Evolutionary conservation across 2,888 invertebrate genomes (phyloP), one percentile per base, ranked within the genome.

Genomic region (Uropetala carovei): DNA sequence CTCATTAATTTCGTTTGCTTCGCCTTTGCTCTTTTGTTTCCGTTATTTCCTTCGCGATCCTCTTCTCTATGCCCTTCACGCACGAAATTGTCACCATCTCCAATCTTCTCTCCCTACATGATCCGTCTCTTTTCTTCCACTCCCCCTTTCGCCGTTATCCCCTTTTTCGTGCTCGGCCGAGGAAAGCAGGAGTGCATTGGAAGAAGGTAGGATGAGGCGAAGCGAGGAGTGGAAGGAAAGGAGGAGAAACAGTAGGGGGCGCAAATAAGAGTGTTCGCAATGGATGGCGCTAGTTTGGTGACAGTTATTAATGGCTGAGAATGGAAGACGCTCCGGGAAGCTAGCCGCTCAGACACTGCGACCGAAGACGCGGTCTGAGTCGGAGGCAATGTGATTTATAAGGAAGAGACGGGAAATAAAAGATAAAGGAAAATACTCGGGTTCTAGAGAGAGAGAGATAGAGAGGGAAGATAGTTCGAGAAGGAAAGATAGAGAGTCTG

Each of bases 301-400:
- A 75, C 75, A 22, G 75, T 75, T 75, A 75, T 75, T 75, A 75
- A 75, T 75, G 75, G 75, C 22, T 22, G 27, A 75, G 75, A 75
- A 75, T 75, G 75, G 75, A 75, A 22, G 75, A 75, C 68, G 18
- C 68, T 68, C 18, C 22, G 27, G 75, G 75, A 75, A 75, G 27
- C 22, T 75, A 75, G 27, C 22, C 22, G 11, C 75, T 75, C 13
- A 10, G 75, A 75, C 22, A 22, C 22, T 22, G 68, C 68, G 22
- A 27, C 75, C 27, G 27, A 75, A 75, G 75, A 75, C 22, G 75
- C 75, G 27, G 75, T 75, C 27, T 27, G 75, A 75, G 43, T 75
- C 22, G 75, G 75, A 27, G 22, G 14, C 75, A 43, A 43, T 22
- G 75, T 75, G 75, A 75, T 75, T 75, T 75, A 75, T 75, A 43